Evolutionary conservation across 2,888 invertebrate species (phyloP).

Genomic region (Philereme vetulata): DNA sequence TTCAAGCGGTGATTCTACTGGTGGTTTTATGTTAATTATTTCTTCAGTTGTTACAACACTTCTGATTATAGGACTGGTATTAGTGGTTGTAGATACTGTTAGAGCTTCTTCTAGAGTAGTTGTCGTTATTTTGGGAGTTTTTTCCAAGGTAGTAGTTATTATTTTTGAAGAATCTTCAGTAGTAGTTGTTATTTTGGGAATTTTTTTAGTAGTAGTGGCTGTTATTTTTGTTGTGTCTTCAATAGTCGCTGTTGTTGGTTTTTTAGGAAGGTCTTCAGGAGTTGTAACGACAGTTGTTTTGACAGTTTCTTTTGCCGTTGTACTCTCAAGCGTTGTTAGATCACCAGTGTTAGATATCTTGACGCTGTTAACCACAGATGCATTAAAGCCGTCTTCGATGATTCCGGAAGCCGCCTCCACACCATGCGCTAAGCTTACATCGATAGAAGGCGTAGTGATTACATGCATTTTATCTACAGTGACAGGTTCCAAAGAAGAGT

Average conservation of each 20-base stretch:
- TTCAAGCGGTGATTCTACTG: conserved; percentile 51
- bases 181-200: too few relatives aligned
- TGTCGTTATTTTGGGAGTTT: not conserved
- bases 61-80: conserved; percentile 26
- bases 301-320: conserved; percentile 21
- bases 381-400: conserved; percentile 53
- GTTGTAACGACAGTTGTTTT: conserved; percentile 20
- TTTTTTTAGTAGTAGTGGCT: too few relatives aligned
- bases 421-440: conserved; percentile 80
- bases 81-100: conserved; percentile 27
- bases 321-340: conserved; percentile 55
- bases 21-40: conserved; percentile 32
- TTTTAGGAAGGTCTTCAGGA: not conserved
- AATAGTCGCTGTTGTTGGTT: too few relatives aligned
- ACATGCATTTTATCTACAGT: conserved; percentile 80
- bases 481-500: conserved; percentile 70
- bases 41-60: conserved; percentile 37
- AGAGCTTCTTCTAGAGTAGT: conserved; percentile 8
- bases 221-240: too few relatives aligned
- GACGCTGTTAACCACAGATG: conserved; percentile 63
- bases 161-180: too few relatives aligned
- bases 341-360: conserved; percentile 61
- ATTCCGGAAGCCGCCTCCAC: conserved; percentile 53
- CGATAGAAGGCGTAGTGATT: conserved; percentile 68
- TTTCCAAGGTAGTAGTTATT: too few relatives aligned